A percentile compares a stretch with the other conserved stretches of the same genome.
phyloP scores from a whole-genome alignment of 37 sponge, comb jelly and placozoan species.

The Cliona cf. orientalis region DNA sequence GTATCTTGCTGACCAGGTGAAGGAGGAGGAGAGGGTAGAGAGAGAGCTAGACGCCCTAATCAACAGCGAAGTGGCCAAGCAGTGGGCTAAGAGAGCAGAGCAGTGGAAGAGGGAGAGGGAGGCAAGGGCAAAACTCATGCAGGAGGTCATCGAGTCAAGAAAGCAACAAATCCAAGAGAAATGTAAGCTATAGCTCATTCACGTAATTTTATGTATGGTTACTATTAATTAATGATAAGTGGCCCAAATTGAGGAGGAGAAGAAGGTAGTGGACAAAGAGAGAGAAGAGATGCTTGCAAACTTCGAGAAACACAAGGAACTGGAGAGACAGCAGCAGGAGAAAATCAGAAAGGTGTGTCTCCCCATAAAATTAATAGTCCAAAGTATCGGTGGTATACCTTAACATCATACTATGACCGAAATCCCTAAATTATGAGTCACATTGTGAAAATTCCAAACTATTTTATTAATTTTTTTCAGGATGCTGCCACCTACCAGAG shows the following conservation, averaged over 20 bases:
- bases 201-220: background rate
- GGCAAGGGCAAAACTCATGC: constrained; percentile 88
- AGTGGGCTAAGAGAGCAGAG: constrained; percentile 85
- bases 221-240: constrained; percentile 30
- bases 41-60: constrained; percentile 86
- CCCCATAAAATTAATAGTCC: too few species aligned
- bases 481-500: constrained; percentile 52
- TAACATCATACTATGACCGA: too few species aligned
- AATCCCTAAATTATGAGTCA: too few species aligned
- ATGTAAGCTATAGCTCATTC: constrained; percentile 45
- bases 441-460: too few species aligned
- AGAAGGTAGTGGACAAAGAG: constrained; percentile 58
- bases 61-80: constrained; percentile 87
- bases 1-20: constrained; percentile 79
- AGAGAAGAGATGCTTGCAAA: constrained; percentile 55
- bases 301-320: constrained; percentile 69
- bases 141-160: constrained; percentile 86
- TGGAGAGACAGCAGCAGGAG: constrained; percentile 76
- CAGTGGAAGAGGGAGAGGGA: constrained; percentile 94
- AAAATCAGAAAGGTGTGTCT: constrained; percentile 43
- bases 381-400: too few species aligned
- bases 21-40: constrained; percentile 77
- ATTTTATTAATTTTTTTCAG: background rate
- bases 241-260: constrained; percentile 53
- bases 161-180: constrained; percentile 85